Evolutionary conservation across 2,797 vertebrate species (phyloP), one percentile per base, ranked within the genome.

Genomic region (Oreochromis mossambicus): DNA sequence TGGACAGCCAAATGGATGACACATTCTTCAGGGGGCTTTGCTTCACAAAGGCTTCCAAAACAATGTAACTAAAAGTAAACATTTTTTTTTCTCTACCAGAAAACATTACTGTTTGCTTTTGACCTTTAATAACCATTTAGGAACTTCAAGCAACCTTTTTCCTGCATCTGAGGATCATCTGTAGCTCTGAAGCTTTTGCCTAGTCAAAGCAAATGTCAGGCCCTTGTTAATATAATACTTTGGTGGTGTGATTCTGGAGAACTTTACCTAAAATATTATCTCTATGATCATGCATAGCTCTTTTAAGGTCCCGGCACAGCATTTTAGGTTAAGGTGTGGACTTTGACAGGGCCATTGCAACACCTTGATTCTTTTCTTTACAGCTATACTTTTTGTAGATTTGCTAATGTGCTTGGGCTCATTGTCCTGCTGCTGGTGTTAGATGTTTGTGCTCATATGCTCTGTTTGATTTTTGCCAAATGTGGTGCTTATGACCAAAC

Each of bases 61-160:
- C 68, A 82, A 66, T 58, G 36, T 5, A 55, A 78, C 48, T 38
- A 52, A 17, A 78, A 81, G 52, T 77, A 83, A 88, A 86, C 61
- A 56, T 26, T 50, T 80, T 50, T 78, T 55, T 46, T 82, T 81
- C 66, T 55, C 66, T 24, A 3, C 17, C 51, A 58, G 38, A 43
- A 78, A 51, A 21, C 14, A 52, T 61, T 14, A 52, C 32, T 70
- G 68, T 77, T 54, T 50, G 77, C 73, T 36, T 82, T 32, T 75
- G 84, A 82, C 79, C 36, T 80, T 54, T 34, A 21, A 12, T 79
- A 70, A 87, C 68, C 80, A 46, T 80, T 77, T 8, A 11, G 48
- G 19, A 91, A 85, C 76, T 82, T 41, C 21, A 43, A 46, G 83
- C 24, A 79, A 88, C 85, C 84, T 68, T 86, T 86, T 38, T 79